phyloP scores from a whole-genome alignment of 2,113 vertebrate species.

The Sturnira hondurensis region DNA sequence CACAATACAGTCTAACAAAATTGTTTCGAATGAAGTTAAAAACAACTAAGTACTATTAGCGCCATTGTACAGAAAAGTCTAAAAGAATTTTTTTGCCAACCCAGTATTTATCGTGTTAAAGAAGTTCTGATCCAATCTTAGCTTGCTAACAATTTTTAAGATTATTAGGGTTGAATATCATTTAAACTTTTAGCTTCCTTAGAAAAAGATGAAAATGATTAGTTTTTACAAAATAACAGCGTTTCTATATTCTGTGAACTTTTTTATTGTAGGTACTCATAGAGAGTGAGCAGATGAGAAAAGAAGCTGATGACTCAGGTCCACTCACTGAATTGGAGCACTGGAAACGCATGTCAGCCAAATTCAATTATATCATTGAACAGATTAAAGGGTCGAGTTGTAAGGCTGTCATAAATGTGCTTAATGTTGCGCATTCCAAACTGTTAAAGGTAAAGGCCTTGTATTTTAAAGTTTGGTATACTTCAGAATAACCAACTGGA shows the following conservation, averaged over 20 bases:
- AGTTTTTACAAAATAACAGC: neutral
- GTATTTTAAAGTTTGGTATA: neutral
- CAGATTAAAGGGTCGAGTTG: conserved; percentile 86
- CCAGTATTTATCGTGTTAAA: neutral
- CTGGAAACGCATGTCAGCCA: conserved; percentile 86
- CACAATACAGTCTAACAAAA: too few species aligned
- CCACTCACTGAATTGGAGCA: conserved; percentile 86
- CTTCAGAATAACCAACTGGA: neutral
- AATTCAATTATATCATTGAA: conserved; percentile 86
- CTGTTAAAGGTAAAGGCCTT: conserved; percentile 80
- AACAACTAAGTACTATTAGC: too few species aligned
- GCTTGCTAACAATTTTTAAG: neutral
- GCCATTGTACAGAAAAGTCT: too few species aligned
- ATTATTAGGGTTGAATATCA: neutral
- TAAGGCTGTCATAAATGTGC: conserved; percentile 82
- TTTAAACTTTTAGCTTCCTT: neutral
- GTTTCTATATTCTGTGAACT: neutral
- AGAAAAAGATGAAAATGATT: neutral
- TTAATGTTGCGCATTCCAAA: conserved; percentile 83
- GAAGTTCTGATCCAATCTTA: neutral
- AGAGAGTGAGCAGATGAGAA: conserved; percentile 84
- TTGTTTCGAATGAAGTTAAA: too few species aligned
- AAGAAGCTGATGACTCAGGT: conserved; percentile 82
- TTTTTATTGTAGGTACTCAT: conserved; percentile 81
- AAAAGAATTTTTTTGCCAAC: too few species aligned